Base-by-base conservation (phyloP, 2,888 invertebrate genomes). In the Melangyna quadrimaculata region DNA sequence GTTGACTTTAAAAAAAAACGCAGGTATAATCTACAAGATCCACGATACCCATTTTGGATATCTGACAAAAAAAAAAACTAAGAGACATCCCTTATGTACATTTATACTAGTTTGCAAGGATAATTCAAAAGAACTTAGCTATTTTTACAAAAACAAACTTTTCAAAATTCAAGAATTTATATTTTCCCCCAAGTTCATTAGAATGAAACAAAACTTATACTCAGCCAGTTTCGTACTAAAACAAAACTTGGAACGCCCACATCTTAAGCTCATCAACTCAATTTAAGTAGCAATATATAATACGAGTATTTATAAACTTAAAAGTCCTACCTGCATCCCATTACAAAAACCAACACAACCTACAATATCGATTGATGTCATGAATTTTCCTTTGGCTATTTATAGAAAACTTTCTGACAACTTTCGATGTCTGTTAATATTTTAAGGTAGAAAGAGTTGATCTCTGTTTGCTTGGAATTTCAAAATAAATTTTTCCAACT, bases 361-460 rank as follows among this genome's bases (percentile, higher is more conserved):
- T 12, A n/a, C n/a, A n/a, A n/a, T n/a, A n/a, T 51, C 32, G 17
- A 55, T 55, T 55, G 55, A 55, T 55, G 32, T 55, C 55, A 55
- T 17, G 19, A 17, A 1, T 10, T 32, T 17, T 1, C 55, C 55
- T 55, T 55, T 6, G 32, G 55, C 32, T 55, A 32, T 55, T 55
- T 29, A 19, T n/a, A n/a, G n/a, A 17, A 55, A 32, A 55, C 55
- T 29, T 55, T 32, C 17, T 55, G 55, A 55, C 55, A 55, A 17
- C 4, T 32, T 55, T 32, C 32, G 9, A 32, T n/a, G 17, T 55
- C 32, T 55, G 32, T 32, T 32, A 55, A 55, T 55, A 24, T 17
- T 55, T 32, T 19, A 55, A 55, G 17, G 10, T 45, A 10, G 10
- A 45, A 45, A 45, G 19, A 45, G 19, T 45, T 45, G 45, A 45